Evolutionary conservation across 2,888 invertebrate species (phyloP), one percentile per base, ranked within the genome.

Genomic region (Tenodera sinensis): DNA sequence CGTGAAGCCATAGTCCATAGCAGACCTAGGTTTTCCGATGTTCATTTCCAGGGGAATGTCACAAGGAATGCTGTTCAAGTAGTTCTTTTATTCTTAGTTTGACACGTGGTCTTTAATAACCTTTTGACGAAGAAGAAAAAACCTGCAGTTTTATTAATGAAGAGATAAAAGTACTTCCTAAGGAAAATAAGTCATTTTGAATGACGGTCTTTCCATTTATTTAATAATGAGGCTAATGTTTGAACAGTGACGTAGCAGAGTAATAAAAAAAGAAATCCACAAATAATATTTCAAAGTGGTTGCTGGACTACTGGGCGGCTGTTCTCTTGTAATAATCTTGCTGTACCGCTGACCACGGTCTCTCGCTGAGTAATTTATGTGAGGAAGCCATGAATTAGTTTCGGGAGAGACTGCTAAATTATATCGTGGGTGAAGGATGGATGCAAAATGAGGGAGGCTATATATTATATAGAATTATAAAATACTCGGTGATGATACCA

Each of bases 381-480:
- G 82, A 87, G 87, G 87, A 87, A 87, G 87, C 87, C 82, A 83
- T 87, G 82, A 87, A 87, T 87, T 87, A 87, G 82, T 87, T 87
- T 82, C n/a, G 34, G 30, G 28, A 86, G 54, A 71, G 81, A 86
- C 85, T 86, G 86, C 86, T 81, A 87, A 83, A 87, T 87, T 87
- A 87, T 83, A 87, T 87, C 87, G 87, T 87, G 87, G 87, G 87
- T 87, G 87, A 87, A 87, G 87, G 87, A 83, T 83, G n/a, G 82
- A 87, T 83, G 87, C 87, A 82, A 83, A 87, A 87, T 87, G 83
- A 87, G 82, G 27, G n/a, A 82, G 30, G 34, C 87, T 83, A 87
- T 87, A 82, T 34, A 87, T 87, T 87, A 71, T 71, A 71, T 71
- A 87, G 34, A n/a, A 87, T 87, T 87, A 87, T 87, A 87, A 87